phyloP scores from a whole-genome alignment of 2,113 vertebrate genomes.

The Meles meles region DNA sequence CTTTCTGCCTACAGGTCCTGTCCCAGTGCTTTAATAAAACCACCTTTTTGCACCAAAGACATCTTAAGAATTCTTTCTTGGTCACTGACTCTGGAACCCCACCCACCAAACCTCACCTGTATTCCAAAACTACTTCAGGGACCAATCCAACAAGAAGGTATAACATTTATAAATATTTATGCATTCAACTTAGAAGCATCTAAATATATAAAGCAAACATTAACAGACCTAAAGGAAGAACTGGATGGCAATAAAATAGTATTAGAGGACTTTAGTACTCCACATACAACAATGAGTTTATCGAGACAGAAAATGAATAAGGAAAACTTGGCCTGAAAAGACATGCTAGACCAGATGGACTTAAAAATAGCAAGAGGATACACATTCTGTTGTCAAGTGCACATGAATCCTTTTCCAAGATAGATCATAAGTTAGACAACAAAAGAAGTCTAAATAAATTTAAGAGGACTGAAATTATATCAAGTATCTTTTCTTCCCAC shows the following conservation, averaged over 20 bases:
- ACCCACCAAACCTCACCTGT: neutral
- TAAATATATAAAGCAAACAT: neutral
- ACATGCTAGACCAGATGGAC: neutral
- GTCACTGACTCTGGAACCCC: neutral
- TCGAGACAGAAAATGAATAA: neutral
- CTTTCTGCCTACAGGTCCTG: too few relatives aligned
- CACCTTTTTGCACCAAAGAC: neutral
- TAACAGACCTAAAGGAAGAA: neutral
- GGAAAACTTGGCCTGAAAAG: neutral
- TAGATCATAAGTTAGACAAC: neutral
- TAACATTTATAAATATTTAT: neutral
- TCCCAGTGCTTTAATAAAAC: neutral
- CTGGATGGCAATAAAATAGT: neutral
- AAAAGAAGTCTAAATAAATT: neutral
- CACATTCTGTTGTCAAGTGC: neutral
- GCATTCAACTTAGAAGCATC: neutral
- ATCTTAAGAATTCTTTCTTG: neutral
- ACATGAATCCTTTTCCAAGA: neutral
- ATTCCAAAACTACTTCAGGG: neutral
- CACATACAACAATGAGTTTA: neutral
- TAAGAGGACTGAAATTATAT: neutral
- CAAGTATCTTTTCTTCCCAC: neutral
- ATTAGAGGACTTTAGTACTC: neutral
- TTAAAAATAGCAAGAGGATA: neutral
- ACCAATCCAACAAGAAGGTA: neutral